Percentiles rank a stretch among this genome's conserved stretches.
Evolutionary conservation across 2,797 vertebrate species (phyloP).

Genomic region (Hyperoplus immaculatus): DNA sequence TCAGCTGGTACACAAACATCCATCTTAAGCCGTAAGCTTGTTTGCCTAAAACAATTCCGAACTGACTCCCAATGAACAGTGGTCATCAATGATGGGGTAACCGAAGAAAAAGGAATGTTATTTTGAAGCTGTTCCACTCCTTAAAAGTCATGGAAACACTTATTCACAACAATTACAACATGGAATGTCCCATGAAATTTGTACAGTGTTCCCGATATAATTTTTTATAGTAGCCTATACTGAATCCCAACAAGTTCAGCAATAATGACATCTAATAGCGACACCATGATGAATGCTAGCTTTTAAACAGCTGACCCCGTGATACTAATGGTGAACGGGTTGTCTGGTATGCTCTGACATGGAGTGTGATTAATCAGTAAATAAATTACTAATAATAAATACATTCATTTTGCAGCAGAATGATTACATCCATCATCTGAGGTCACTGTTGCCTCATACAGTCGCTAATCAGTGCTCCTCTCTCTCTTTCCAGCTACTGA

Average conservation of each 20-base stretch:
- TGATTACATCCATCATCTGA: constrained; percentile 80
- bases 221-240: constrained; percentile 72
- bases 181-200: constrained; percentile 34
- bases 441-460: constrained; percentile 48
- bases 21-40: constrained; percentile 42
- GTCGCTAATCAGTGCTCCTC: constrained; percentile 46
- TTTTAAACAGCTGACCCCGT: constrained; percentile 81
- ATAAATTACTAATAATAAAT: constrained; percentile 86
- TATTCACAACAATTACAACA: not conserved
- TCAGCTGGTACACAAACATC: constrained; percentile 27
- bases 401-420: constrained; percentile 78
- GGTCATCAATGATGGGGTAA: not conserved
- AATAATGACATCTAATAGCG: constrained; percentile 79
- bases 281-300: constrained; percentile 83
- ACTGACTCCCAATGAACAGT: not conserved
- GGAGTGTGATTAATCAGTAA: constrained; percentile 79
- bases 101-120: not conserved
- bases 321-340: constrained; percentile 70
- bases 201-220: constrained; percentile 53
- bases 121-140: not conserved
- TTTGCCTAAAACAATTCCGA: constrained; percentile 37
- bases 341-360: constrained; percentile 70
- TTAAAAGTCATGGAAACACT: not conserved
- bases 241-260: constrained; percentile 72
- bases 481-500: constrained; percentile 15